These are phyloP conservation scores for Desmophyllum pertusum DNA, from an alignment of 92 coral and sea anemone species.

Conservation along the genomic window DNA sequence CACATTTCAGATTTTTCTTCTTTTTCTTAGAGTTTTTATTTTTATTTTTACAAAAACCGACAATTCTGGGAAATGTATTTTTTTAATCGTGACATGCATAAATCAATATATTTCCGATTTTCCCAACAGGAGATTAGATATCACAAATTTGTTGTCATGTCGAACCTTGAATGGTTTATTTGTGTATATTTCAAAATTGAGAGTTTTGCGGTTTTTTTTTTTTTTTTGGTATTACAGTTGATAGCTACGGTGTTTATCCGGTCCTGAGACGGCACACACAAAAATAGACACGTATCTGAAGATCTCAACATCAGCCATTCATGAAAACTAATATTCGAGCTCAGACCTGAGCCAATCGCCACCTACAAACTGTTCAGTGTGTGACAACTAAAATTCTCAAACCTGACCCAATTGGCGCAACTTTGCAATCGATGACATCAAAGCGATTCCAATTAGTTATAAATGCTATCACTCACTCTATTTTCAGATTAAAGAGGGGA, in stretches of 20 bases:
- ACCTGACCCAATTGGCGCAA: background rate
- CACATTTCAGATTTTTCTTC: background rate
- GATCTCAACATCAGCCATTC: background rate
- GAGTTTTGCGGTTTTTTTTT: background rate
- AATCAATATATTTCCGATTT: background rate
- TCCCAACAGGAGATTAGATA: background rate
- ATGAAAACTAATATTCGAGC: background rate
- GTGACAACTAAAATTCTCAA: background rate
- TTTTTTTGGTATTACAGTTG: background rate
- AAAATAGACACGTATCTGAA: background rate
- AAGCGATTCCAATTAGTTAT: background rate
- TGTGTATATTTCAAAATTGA: background rate
- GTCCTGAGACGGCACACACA: background rate
- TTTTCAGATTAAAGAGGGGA: background rate
- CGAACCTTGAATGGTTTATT: background rate
- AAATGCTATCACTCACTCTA: background rate
- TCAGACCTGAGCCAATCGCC: background rate
- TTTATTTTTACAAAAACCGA: no score
- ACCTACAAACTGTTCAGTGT: background rate
- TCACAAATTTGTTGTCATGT: background rate
- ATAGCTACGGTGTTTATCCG: background rate
- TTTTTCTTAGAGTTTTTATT: background rate
- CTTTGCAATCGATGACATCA: background rate
- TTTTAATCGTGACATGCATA: background rate
- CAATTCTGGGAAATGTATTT: background rate